Evolutionary conservation across 2,113 vertebrate genomes (phyloP).

Genomic region (Caloenas nicobarica): DNA sequence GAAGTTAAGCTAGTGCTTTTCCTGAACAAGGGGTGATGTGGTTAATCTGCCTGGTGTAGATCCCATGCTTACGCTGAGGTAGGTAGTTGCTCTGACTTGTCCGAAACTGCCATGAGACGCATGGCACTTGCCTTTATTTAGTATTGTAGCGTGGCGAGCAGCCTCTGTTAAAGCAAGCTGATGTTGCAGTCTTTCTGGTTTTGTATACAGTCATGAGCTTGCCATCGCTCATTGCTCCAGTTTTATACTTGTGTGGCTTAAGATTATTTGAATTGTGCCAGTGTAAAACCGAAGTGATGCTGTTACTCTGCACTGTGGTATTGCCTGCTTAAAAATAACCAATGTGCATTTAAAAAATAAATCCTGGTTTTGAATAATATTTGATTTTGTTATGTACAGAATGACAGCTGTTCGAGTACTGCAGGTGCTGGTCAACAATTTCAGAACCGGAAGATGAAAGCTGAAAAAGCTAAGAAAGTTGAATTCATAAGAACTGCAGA

Average conservation of each 20-base stretch:
- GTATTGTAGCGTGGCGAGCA: background rate
- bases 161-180: background rate
- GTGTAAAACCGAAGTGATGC: background rate
- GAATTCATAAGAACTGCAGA: constrained; percentile 82
- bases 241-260: background rate
- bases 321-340: background rate
- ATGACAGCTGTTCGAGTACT: constrained; percentile 51
- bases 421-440: constrained; percentile 32
- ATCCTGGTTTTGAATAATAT: background rate
- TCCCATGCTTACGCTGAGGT: fast-evolving
- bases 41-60: no score
- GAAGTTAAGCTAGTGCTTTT: background rate
- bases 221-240: fast-evolving
- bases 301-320: background rate
- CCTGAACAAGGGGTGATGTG: background rate
- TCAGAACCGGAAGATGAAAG: constrained; percentile 69
- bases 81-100: fast-evolving
- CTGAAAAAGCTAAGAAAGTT: constrained; percentile 66
- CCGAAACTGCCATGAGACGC: background rate
- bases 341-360: background rate
- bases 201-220: background rate
- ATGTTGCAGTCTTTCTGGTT: fast-evolving
- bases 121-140: no score
- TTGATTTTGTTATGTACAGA: constrained; percentile 62
- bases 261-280: background rate